Evolutionary conservation across 2,113 vertebrate species (phyloP), one percentile per base, ranked within the genome.

Genomic region (Chitala chitala): DNA sequence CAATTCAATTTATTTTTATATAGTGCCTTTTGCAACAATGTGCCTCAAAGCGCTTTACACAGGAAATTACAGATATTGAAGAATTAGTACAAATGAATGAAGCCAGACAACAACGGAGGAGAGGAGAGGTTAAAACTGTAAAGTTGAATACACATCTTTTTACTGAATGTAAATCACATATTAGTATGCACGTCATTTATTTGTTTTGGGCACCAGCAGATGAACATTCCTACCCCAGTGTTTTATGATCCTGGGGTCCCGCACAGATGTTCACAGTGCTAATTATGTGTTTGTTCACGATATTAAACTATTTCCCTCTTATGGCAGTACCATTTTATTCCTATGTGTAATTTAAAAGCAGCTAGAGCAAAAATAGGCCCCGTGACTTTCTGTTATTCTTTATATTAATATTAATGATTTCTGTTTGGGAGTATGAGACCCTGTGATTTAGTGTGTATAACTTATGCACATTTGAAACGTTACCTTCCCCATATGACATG

Each of bases 391-490:
- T 72, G 42, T 36, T 17, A 73, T 53, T 73, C 56, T 24, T 15
- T 50, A 20, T 63, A 24, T 63, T 33, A 73, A 51, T 73, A 73
- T 73, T 36, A 64, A 61, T 58, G 26, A 29, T 64, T 56, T 42
- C 26, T 50, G 42, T 36, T 44, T 64, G 26, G 56, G 72, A 56
- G 50, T 63, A 63, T 38, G 42, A 73, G 44, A 10, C 20, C 58
- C 46, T 73, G 58, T 58, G 70, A 72, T 63, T 63, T 64, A 73
- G 20, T 59, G 40, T 48, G 58, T 22, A 48, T 63, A 73, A 73
- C 72, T 29, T 64, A 61, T 50, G 58, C 58, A 73, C 38, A 73
- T 64, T 73, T 64, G 56, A 61, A 36, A 36, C 29, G 15, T 36
- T 53, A 70, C 29, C 36, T 31, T 53, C 8, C 40, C 68, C 68